Evolutionary conservation across 2,113 vertebrate genomes (phyloP).

Genomic region (Bufo bufo): DNA sequence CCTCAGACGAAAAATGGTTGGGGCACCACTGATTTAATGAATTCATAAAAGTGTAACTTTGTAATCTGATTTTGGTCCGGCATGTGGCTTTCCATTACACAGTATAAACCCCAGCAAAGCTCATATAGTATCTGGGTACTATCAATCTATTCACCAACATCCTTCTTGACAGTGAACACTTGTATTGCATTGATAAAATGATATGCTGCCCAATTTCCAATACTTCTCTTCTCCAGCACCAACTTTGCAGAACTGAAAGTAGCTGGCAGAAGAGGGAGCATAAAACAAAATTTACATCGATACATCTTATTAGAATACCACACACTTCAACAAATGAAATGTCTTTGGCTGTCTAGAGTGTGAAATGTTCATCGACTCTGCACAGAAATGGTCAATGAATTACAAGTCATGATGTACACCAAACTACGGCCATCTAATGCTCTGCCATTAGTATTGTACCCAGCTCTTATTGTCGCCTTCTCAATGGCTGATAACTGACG

Average conservation of each 20-base stretch:
- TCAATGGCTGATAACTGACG: background rate
- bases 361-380: background rate
- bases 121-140: background rate
- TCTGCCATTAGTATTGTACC: background rate
- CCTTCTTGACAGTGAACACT: background rate
- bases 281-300: conserved; percentile 2
- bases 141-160: background rate
- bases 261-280: background rate
- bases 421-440: background rate
- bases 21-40: no score
- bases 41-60: no score
- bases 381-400: conserved; percentile 18
- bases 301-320: background rate
- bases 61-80: no score
- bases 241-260: background rate
- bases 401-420: background rate
- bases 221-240: background rate
- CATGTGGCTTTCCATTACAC: background rate
- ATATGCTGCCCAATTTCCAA: background rate
- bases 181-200: background rate
- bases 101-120: background rate
- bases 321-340: background rate
- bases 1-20: no score
- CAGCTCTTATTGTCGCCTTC: background rate
- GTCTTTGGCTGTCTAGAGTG: background rate